Evolutionary conservation across 2,888 invertebrate species (phyloP).

Genomic region (Thymelicus acteon): DNA sequence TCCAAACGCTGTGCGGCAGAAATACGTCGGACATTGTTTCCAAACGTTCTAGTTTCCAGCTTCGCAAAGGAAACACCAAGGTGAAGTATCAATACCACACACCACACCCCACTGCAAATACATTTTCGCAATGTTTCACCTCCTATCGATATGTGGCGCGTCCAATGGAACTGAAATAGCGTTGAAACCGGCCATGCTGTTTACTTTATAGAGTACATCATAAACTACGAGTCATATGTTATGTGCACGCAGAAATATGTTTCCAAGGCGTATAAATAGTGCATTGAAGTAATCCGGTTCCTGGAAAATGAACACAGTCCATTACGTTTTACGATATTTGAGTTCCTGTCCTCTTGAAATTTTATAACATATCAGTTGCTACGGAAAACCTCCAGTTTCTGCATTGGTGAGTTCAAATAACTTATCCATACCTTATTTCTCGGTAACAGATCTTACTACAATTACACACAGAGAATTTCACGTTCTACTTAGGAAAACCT

Average conservation of each 20-base stretch:
- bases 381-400: not conserved
- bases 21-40: not conserved
- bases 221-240: slow-evolving; percentile 33
- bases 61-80: not conserved
- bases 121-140: slow-evolving; percentile 31
- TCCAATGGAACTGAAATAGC: slow-evolving; percentile 48
- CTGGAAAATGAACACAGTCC: slow-evolving; percentile 17
- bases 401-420: too few relatives aligned
- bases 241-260: slow-evolving; percentile 26
- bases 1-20: too few relatives aligned
- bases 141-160: slow-evolving; percentile 24
- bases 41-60: not conserved
- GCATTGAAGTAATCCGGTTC: slow-evolving; percentile 6
- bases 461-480: too few relatives aligned
- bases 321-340: not conserved
- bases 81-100: not conserved
- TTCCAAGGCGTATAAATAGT: slow-evolving; percentile 17
- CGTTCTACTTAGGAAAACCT: too few relatives aligned
- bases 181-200: slow-evolving; percentile 55
- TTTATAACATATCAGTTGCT: not conserved
- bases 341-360: not conserved
- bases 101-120: slow-evolving; percentile 14
- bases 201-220: slow-evolving; percentile 46
- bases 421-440: too few relatives aligned
- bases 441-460: too few relatives aligned